Conservation (phyloP, 2,888 invertebrate species). For the Trissolcus brochymenae region DNA sequence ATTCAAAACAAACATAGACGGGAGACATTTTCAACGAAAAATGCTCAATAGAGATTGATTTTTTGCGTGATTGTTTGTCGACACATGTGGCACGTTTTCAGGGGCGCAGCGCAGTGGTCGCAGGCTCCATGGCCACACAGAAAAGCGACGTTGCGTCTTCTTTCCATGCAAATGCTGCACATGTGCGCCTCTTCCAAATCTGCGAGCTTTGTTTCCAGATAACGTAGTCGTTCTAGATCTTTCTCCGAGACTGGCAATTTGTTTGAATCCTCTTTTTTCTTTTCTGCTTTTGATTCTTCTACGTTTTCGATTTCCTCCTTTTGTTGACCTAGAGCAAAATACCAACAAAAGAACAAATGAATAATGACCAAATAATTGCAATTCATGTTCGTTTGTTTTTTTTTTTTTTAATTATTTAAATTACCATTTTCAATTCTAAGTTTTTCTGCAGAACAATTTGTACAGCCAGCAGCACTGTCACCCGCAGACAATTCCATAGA, state of each 20-base stretch:
- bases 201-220: constrained; percentile 86
- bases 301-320: neutral
- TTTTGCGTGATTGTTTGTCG: constrained; percentile 86
- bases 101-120: constrained; percentile 86
- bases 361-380: too few relatives aligned
- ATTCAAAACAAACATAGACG: neutral
- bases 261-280: constrained; percentile 46
- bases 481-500: too few relatives aligned
- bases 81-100: constrained; percentile 92
- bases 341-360: too few relatives aligned
- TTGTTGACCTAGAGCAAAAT: neutral
- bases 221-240: constrained; percentile 75
- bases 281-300: constrained; percentile 12
- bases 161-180: constrained; percentile 93
- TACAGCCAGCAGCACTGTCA: too few relatives aligned
- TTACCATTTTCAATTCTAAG: too few relatives aligned
- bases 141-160: constrained; percentile 88
- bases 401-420: too few relatives aligned
- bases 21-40: neutral
- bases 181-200: constrained; percentile 91
- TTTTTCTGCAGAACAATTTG: too few relatives aligned
- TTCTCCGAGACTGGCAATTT: constrained; percentile 66
- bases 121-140: constrained; percentile 93
- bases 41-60: constrained; percentile 79
- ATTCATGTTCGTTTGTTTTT: too few relatives aligned